A percentile compares a stretch with the other conserved stretches of the same genome.
phyloP scores from a whole-genome alignment of 2,113 vertebrate species.

The Isichthys henryi region DNA sequence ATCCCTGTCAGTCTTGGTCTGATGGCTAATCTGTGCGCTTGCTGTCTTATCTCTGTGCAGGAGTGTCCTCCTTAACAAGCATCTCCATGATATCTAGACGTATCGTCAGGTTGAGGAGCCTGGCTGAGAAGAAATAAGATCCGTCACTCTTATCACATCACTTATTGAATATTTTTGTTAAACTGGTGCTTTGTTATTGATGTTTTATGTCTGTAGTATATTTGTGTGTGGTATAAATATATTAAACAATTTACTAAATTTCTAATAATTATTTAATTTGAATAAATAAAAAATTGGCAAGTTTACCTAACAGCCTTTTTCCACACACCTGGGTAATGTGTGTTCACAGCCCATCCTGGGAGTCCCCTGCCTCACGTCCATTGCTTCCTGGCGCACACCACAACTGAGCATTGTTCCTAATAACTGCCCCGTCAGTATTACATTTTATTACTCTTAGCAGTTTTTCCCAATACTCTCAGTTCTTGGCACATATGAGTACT shows the following conservation, averaged over 20 bases:
- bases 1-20: conserved; percentile 60
- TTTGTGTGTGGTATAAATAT: background rate
- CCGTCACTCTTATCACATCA: background rate
- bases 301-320: background rate
- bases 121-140: conserved; percentile 29
- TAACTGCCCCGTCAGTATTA: background rate
- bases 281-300: background rate
- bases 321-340: background rate
- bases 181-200: background rate
- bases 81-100: conserved; percentile 54
- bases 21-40: conserved; percentile 60
- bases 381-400: background rate
- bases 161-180: background rate
- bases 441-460: background rate
- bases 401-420: background rate
- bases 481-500: background rate
- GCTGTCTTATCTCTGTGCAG: conserved; percentile 70
- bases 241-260: background rate
- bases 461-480: background rate
- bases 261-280: background rate
- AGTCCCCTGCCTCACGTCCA: background rate
- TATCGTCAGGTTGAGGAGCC: conserved; percentile 34
- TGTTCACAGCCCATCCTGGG: background rate
- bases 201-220: background rate
- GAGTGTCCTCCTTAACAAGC: conserved; percentile 69